Base-by-base conservation (phyloP, 2,113 vertebrate species). In the Corvus moneduloides region DNA sequence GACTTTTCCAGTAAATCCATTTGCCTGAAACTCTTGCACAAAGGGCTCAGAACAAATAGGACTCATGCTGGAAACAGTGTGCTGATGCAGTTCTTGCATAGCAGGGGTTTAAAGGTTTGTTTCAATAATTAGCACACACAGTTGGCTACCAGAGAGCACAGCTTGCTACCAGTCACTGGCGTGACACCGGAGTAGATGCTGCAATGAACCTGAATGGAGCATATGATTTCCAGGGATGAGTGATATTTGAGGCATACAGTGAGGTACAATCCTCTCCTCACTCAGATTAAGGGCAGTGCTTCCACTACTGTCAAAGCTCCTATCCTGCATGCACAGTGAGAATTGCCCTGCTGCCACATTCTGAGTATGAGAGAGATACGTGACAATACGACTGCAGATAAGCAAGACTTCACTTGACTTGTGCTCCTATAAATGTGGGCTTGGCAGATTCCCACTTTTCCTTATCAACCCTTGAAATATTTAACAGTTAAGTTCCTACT, bases 371-470 rank as follows among this genome's bases (percentile, higher is more conserved):
- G 49, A 0, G 1, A 15, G 27, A 13, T n/a, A 11, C 11, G 22
- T 73, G 72, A 81, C 46, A 67, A 11, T 11, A 35, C 2, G 6
- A 59, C 10, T 78, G 43, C 69, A 93, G 67, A 52, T 55, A 69
- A 80, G 11, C 72, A 93, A 89, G 43, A 39, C n/a, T 59, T 84
- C 64, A 48, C 76, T 88, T 86, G 72, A 88, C 27, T 54, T 81
- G 16, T 4, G 17, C 61, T 94, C 68, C 55, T 46, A 21, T 28
- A 54, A 62, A 32, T 32, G 4, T 63, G 46, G 20, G 30, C n/a
- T 88, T 86, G 92, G 55, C 72, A 92, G 15, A 55, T 89, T 95
- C 48, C 46, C 43, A 43, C 27, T 92, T 86, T 84, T 66, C 59
- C 52, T 88, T 66, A 66, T 6, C 20, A 90, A 33, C 28, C 19